These are phyloP conservation scores for Drosophila persimilis DNA, from an alignment of 1,140 invertebrate genomes.

Conservation along the genomic window DNA sequence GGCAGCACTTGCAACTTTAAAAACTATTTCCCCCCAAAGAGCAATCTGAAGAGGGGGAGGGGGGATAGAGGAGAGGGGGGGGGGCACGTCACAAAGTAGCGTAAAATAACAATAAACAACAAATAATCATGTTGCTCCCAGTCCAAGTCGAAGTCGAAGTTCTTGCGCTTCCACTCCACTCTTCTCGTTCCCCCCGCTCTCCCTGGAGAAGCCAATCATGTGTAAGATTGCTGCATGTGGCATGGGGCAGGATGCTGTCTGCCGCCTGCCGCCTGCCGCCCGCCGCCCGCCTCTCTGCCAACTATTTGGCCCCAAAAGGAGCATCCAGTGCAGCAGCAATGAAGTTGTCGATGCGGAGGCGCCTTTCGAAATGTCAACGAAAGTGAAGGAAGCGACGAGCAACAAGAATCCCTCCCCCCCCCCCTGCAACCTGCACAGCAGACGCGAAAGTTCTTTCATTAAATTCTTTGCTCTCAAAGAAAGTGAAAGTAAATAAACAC, in stretches of 20 bases:
- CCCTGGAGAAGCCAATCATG: conserved; percentile 68
- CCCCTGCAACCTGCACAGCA: no score
- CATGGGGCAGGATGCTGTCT: conserved; percentile 3
- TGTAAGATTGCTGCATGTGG: conserved; percentile 55
- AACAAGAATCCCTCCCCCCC: neutral
- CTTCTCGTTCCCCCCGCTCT: neutral
- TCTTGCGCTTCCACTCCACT: neutral
- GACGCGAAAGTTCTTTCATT: neutral
- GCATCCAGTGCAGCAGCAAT: conserved; percentile 3
- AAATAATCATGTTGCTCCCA: conserved; percentile 74
- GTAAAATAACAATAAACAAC: conserved; percentile 79
- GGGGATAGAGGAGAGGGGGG: neutral
- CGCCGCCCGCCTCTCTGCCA: conserved; percentile 26
- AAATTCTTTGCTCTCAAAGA: neutral
- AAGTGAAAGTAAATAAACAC: no score
- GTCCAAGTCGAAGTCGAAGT: conserved; percentile 30
- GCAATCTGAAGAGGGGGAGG: neutral
- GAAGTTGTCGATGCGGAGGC: conserved; percentile 34
- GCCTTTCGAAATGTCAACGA: conserved; percentile 56
- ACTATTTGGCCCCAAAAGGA: conserved; percentile 54
- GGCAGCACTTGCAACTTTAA: conserved; percentile 15
- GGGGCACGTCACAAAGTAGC: conserved; percentile 53
- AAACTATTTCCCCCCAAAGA: conserved; percentile 42
- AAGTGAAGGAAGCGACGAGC: conserved; percentile 28
- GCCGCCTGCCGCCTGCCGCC: conserved; percentile 10